phyloP scores from a whole-genome alignment of 2,888 invertebrate species.

The Elmis aenea region DNA sequence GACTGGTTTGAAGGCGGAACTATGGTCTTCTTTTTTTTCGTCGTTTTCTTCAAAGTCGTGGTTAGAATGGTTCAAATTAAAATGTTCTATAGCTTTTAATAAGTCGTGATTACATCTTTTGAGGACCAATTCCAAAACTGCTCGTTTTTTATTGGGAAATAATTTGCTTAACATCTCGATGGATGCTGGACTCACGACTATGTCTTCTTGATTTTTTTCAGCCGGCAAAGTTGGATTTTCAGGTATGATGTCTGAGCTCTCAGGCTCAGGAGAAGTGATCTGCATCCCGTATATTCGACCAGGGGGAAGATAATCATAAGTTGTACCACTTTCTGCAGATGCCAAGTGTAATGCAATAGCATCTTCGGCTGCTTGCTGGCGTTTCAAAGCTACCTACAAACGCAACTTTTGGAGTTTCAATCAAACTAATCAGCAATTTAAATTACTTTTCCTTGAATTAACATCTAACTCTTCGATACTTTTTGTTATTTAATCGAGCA shows the following conservation, averaged over 20 bases:
- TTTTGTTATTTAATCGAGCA: too few relatives aligned
- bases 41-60: conserved; percentile 14
- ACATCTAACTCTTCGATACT: too few relatives aligned
- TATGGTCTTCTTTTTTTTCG: conserved; percentile 28
- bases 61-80: conserved; percentile 47
- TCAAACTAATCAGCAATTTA: too few relatives aligned
- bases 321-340: conserved; percentile 73
- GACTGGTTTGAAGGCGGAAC: conserved; percentile 45
- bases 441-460: too few relatives aligned
- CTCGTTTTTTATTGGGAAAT: conserved; percentile 84
- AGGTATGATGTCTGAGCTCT: conserved; percentile 20
- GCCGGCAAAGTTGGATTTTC: conserved; percentile 8
- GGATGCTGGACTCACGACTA: conserved; percentile 62
- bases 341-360: conserved; percentile 90
- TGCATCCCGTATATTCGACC: conserved; percentile 89
- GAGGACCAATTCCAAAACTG: conserved; percentile 85
- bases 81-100: conserved; percentile 84
- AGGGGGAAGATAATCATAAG: conserved; percentile 71
- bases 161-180: conserved; percentile 81
- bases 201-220: conserved; percentile 9
- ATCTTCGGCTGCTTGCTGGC: conserved; percentile 96
- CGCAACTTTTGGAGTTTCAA: too few relatives aligned
- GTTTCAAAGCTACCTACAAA: conserved; percentile 82
- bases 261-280: conserved; percentile 66
- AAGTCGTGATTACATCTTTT: conserved; percentile 90